Evolutionary conservation across 92 coral and sea anemone species (phyloP).

Genomic region (Hydrozoanthus gracilis): DNA sequence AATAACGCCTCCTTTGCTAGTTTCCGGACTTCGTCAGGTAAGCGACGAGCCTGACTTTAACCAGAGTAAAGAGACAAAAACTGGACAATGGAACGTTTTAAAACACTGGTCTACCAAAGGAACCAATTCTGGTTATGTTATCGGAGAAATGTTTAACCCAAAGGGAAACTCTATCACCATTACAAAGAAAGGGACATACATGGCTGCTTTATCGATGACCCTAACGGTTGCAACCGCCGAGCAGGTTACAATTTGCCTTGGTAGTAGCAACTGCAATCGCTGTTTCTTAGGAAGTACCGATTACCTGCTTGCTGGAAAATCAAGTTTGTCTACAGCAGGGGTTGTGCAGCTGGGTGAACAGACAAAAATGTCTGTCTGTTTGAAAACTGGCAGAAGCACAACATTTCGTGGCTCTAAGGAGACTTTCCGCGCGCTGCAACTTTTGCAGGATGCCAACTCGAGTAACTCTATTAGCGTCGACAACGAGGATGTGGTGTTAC

Average conservation of each 20-base stretch:
- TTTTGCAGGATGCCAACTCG: conserved; percentile 1
- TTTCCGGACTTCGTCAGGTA: conserved; percentile 20
- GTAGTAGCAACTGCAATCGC: conserved; percentile 4
- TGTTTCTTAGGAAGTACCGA: conserved; percentile 8
- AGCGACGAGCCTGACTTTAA: not conserved
- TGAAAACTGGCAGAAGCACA: conserved; percentile 18
- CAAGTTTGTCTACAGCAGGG: conserved; percentile 7
- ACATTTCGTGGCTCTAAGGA: not conserved
- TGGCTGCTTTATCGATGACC: conserved; percentile 29
- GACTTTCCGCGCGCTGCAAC: conserved; percentile 24
- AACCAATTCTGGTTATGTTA: conserved; percentile 16
- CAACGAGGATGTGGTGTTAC: not conserved
- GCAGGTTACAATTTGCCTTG: not conserved
- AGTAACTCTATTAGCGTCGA: conserved; percentile 13
- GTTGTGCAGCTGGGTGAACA: conserved; percentile 17
- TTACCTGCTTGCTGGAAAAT: conserved; percentile 12
- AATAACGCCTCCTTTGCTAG: conserved; percentile 11
- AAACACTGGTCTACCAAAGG: conserved; percentile 38
- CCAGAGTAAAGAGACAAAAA: not conserved
- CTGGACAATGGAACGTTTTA: conserved; percentile 19
- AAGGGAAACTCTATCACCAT: not conserved
- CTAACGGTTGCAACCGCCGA: not conserved
- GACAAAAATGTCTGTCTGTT: not conserved
- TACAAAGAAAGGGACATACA: conserved; percentile 11
- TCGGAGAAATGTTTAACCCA: conserved; percentile 16